Evolutionary conservation across 2,113 vertebrate species (phyloP).

Genomic region (Athene noctua): DNA sequence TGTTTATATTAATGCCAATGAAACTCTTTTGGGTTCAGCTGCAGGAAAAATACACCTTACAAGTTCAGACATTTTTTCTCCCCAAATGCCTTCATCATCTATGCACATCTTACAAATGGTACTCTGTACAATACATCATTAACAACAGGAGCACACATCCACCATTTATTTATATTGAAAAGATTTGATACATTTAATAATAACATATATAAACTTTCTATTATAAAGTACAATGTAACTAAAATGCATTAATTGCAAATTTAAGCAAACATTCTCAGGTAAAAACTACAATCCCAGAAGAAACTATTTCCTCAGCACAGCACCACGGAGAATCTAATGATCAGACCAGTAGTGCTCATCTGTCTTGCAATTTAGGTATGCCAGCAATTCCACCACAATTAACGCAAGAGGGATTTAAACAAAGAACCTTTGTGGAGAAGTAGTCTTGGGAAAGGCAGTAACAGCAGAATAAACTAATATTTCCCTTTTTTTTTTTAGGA

Average conservation of each 20-base stretch:
- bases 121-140: background rate
- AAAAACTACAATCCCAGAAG: background rate
- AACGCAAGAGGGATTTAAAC: background rate
- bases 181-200: background rate
- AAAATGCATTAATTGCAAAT: background rate
- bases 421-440: background rate
- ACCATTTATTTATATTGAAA: background rate
- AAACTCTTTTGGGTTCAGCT: background rate
- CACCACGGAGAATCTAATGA: background rate
- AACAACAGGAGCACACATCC: background rate
- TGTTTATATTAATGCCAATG: constrained; percentile 32
- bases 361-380: background rate
- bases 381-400: background rate
- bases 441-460: background rate
- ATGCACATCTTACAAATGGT: background rate
- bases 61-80: background rate
- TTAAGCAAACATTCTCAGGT: background rate
- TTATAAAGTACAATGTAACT: background rate
- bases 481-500: background rate
- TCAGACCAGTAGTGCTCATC: background rate
- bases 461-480: background rate
- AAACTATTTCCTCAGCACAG: background rate
- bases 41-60: background rate
- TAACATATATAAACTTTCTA: background rate
- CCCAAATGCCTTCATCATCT: background rate